phyloP scores from a whole-genome alignment of 2,113 vertebrate genomes.

The Scytalopus superciliaris region DNA sequence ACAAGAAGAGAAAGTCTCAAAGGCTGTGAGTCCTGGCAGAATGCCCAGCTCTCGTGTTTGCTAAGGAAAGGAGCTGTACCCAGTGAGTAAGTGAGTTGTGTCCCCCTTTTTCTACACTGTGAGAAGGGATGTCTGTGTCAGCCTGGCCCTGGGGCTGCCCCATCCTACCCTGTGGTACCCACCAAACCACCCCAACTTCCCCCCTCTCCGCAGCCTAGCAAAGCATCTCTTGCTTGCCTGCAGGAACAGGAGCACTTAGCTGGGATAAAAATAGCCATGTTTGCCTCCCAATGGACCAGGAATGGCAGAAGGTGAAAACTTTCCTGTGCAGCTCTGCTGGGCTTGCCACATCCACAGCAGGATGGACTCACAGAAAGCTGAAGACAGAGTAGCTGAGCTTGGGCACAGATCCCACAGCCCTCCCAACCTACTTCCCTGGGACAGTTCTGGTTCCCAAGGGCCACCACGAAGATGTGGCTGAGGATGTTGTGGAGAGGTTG shows the following conservation, averaged over 20 bases:
- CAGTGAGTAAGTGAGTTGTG: not conserved
- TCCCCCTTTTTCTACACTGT: not conserved
- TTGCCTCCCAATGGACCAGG: constrained; percentile 20
- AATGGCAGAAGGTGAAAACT: constrained; percentile 56
- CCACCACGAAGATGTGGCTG: not conserved
- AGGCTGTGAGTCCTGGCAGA: constrained; percentile 31
- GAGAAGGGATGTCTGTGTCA: not conserved
- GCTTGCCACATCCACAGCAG: not conserved
- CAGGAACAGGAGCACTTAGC: constrained; percentile 40
- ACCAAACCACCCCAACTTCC: not conserved
- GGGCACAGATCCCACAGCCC: not conserved
- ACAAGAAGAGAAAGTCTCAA: not conserved
- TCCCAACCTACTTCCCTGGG: rapidly evolving
- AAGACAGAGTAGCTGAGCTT: not conserved
- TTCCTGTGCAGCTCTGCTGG: not conserved
- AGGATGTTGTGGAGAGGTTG: not conserved
- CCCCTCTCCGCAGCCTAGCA: not conserved
- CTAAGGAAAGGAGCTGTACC: not conserved
- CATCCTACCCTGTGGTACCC: not conserved
- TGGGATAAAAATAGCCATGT: constrained; percentile 57
- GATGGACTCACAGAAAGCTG: not conserved
- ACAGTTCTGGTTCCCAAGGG: not conserved
- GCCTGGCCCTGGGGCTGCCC: not conserved
- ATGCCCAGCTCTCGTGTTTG: not conserved
- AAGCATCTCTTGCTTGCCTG: not conserved